A percentile compares a stretch with the other conserved stretches of the same genome.
Evolutionary conservation across 2,113 vertebrate genomes (phyloP).

Genomic region (Egretta garzetta): DNA sequence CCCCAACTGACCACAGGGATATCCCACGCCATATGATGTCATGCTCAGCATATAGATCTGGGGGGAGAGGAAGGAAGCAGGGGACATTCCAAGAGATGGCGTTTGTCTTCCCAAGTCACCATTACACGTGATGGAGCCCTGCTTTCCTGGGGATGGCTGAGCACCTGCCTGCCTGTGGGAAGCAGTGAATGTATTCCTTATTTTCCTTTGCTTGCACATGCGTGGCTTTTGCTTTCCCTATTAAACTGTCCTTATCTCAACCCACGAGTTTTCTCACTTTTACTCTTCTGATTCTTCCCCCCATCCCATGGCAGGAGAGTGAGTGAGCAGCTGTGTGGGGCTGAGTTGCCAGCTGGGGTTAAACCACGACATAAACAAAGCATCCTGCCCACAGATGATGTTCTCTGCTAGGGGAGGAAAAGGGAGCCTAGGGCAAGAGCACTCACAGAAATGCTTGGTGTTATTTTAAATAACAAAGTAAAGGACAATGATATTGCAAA

Average conservation of each 20-base stretch:
- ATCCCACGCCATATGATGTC: background rate
- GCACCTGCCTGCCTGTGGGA: background rate
- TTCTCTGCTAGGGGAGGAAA: background rate
- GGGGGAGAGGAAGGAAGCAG: background rate
- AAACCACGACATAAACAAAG: background rate
- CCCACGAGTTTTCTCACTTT: background rate
- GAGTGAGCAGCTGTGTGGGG: background rate
- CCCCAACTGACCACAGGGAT: background rate
- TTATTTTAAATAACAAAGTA: background rate
- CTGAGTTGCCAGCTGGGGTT: background rate
- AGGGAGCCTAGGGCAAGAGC: background rate
- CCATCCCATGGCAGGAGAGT: background rate
- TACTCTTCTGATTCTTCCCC: background rate
- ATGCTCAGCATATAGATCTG: background rate
- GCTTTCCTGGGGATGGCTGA: background rate
- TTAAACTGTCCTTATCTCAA: background rate
- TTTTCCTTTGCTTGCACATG: background rate
- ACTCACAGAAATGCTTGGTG: background rate
- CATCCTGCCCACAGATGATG: background rate
- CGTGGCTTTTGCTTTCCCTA: background rate
- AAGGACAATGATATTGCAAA: background rate
- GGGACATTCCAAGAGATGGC: fast-evolving
- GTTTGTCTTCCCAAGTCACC: background rate
- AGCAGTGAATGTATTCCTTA: background rate
- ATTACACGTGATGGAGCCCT: fast-evolving